Evolutionary conservation across 2,888 invertebrate species (phyloP).

Genomic region (Aspidiotus rigidus): DNA sequence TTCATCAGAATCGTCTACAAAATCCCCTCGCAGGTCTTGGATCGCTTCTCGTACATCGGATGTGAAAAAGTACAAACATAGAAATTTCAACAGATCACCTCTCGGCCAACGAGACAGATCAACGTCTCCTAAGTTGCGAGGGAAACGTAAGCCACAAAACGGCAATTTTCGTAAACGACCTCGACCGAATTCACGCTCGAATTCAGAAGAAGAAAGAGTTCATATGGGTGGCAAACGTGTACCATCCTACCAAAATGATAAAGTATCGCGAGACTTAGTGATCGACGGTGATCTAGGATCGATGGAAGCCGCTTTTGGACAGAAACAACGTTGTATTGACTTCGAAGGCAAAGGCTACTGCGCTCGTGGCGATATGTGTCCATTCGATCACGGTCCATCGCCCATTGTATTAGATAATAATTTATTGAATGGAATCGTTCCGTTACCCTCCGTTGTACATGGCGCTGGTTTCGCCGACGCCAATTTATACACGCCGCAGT

Average conservation of each 20-base stretch:
- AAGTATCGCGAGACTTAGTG: neutral
- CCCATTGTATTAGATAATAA: slow-evolving; percentile 87
- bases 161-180: slow-evolving; percentile 28
- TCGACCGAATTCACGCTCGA: slow-evolving; percentile 10
- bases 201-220: slow-evolving; percentile 14
- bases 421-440: slow-evolving; percentile 43
- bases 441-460: slow-evolving; percentile 19
- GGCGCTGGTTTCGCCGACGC: slow-evolving; percentile 9
- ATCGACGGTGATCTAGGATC: neutral
- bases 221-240: slow-evolving; percentile 7
- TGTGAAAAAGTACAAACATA: slow-evolving; percentile 28
- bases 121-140: slow-evolving; percentile 13
- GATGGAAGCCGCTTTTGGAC: neutral
- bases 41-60: slow-evolving; percentile 18
- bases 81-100: slow-evolving; percentile 19
- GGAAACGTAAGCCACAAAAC: slow-evolving; percentile 20
- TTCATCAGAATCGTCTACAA: slow-evolving; percentile 27
- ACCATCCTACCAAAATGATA: slow-evolving; percentile 11
- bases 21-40: slow-evolving; percentile 27
- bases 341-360: slow-evolving; percentile 82
- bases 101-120: slow-evolving; percentile 22
- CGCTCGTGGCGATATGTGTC: slow-evolving; percentile 92
- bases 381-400: slow-evolving; percentile 92
- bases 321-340: slow-evolving; percentile 34
- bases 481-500: slow-evolving; percentile 22